Base-by-base conservation (phyloP, 2,113 vertebrate species). In the Ciconia stormi region DNA sequence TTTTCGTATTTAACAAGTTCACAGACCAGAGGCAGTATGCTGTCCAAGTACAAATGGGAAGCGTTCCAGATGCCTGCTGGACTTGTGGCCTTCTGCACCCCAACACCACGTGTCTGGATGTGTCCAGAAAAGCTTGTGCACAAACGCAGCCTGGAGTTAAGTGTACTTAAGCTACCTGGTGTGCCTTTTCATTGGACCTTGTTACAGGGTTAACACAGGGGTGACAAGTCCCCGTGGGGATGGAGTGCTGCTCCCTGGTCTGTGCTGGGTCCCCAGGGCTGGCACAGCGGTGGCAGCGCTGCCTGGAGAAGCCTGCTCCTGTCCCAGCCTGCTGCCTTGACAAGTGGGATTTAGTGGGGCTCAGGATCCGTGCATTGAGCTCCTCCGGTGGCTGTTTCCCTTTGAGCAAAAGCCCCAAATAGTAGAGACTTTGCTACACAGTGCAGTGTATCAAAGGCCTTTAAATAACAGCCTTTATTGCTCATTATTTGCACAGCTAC, bases 191-290 rank as follows among this genome's bases (percentile, higher is more conserved):
- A 11, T 14, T 59, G 52, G 9, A 42, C 27, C 6, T 61, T 21
- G 47, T 62, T 38, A 13, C 7, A 40, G 52, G 13, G 7, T 50
- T 74, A 56, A 47, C n/a, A 30, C 3, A 20, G 29, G 29, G 46
- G 16, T 66, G 42, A 34, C 0, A 0, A 76, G 55, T 26, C 34
- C 30, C 44, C 1, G 2, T 6, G 15, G n/a, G 32, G 29, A 38
- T 7, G 5, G 27, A 63, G 16, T 13, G 30, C 58, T 50, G 42
- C 44, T 65, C 36, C 56, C 52, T 30, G 36, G 9, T 46, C 59
- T 2, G 1, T 23, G 56, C 29, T 15, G 18, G 2, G 29, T 27
- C 71, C 56, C 62, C 20, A 22, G 36, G 62, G 36, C 56, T 50
- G 44, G 58, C n/a, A 11, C 0, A 1, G 44, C 0, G 2, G 22